Evolutionary conservation across 2,113 vertebrate genomes (phyloP).

Genomic region (Lathamus discolor): DNA sequence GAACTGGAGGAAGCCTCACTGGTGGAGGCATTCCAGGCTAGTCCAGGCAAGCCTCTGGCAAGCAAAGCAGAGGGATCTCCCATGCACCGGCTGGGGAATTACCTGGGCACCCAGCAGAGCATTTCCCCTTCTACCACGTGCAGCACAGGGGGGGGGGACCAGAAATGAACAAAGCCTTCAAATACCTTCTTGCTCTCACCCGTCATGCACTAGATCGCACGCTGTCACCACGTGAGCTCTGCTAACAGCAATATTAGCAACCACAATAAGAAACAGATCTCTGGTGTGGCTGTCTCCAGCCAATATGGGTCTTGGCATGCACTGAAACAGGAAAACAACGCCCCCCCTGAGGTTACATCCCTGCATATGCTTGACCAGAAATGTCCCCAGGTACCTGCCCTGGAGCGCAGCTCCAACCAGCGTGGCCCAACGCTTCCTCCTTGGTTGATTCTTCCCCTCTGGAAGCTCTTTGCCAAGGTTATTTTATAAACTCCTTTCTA

Average conservation of each 20-base stretch:
- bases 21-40: background rate
- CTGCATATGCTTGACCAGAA: accelerated
- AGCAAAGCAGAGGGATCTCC: background rate
- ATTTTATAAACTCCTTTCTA: constrained; percentile 55
- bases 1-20: background rate
- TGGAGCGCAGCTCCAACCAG: background rate
- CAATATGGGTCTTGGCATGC: accelerated
- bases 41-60: accelerated
- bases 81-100: accelerated
- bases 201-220: accelerated
- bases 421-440: background rate
- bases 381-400: background rate
- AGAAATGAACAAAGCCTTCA: background rate
- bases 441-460: background rate
- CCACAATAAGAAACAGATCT: background rate
- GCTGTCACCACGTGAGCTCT: background rate
- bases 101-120: background rate
- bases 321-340: background rate
- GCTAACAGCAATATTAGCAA: accelerated
- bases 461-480: background rate
- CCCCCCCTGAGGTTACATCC: accelerated
- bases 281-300: background rate
- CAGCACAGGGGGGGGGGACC: accelerated
- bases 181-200: background rate
- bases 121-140: background rate